Evolutionary conservation across 2,113 vertebrate species (phyloP), one percentile per base, ranked within the genome.

Genomic region (Plestiodon gilberti): DNA sequence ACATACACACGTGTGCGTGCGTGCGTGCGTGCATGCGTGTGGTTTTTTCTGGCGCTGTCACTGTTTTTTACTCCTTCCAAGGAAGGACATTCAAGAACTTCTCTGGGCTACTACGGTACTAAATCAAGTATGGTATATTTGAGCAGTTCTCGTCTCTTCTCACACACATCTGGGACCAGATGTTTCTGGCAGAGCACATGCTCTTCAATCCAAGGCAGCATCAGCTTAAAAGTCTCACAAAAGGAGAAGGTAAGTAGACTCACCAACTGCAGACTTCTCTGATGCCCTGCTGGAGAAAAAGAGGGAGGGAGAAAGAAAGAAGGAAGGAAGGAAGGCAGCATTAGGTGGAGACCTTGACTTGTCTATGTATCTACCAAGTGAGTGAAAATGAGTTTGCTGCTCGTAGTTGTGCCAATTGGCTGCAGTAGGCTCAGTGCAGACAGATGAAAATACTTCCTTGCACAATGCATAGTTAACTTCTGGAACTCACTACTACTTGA

Each of bases 201-300:
- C 25, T 48, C 22, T 5, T 4, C 8, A 33, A 17, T 43, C 6
- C 38, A 25, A 25, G 55, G 38, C 22, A 48, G 25, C 22, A 7
- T 43, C 70, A 62, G 28, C 52, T 74, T 18, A 11, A 35, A 65
- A 35, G 1, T 48, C n/a, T 15, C 18, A 6, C 43, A 38, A 38
- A 38, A 33, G 33, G 59, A 84, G 40, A 28, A 55, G n/a, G n/a
- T 23, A n/a, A 5, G 48, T 33, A 6, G 3, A 59, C 87, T 88
- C 33, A 81, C 87, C 82, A 88, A 64, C 59, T 80, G 76, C 87
- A 88, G 67, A 80, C 22, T 33, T 88, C 77, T n/a, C 25, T 55
- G 59, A 80, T 64, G 40, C 40, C 70, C 64, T 88, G 82, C 55
- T 88, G 23, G 77, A 81, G 28, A 67, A 55, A n/a, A 5, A 74